Evolutionary conservation across 2,888 invertebrate species (phyloP), one percentile per base, ranked within the genome.

Genomic region (Drosophila mimica): DNA sequence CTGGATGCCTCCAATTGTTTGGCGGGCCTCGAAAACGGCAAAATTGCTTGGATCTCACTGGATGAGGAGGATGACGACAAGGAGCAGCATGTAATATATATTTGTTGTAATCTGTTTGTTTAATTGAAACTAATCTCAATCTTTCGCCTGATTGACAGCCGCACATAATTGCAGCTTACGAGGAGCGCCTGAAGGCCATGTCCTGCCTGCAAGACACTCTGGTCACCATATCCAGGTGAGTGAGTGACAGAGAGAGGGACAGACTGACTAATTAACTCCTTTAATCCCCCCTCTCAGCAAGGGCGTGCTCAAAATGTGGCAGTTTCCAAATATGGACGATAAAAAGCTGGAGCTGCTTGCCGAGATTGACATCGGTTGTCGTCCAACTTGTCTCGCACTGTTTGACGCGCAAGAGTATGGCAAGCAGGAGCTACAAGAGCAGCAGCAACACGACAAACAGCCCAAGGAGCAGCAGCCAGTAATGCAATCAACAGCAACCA

Each of bases 241-340:
- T 46, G 2, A 46, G 8, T 2, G 15, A 15, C 28, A 13, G 13
- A 4, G 6, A 54, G 11, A 8, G 4, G 6, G 4, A 9, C 1
- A 17, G 13, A n/a, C 13, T 38, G 13, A n/a, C 28, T n/a, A 56
- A 28, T n/a, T 13, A n/a, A 25, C 8, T 25, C 11, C 5, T 0
- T n/a, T 38, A 7, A 38, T 56, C 28, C 33, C 30, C 1, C 25
- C 15, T 67, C 2, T n/a, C 57, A 93, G 97, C 93, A 94, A 95
- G 71, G 98, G 98, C 0, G 95, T 96, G 89, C 93, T 98, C 54
- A 97, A 96, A 93, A 93, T 97, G 0, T 98, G 97, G 96, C 94
- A 92, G 0, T 73, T 91, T 83, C 6, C 81, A 28, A 38, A 4
- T 17, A 11, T 66, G 1, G 58, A 59, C 0, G 34, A 68, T 3